phyloP scores from a whole-genome alignment of 2,888 invertebrate genomes.

The Lasioglossum figueresi region DNA sequence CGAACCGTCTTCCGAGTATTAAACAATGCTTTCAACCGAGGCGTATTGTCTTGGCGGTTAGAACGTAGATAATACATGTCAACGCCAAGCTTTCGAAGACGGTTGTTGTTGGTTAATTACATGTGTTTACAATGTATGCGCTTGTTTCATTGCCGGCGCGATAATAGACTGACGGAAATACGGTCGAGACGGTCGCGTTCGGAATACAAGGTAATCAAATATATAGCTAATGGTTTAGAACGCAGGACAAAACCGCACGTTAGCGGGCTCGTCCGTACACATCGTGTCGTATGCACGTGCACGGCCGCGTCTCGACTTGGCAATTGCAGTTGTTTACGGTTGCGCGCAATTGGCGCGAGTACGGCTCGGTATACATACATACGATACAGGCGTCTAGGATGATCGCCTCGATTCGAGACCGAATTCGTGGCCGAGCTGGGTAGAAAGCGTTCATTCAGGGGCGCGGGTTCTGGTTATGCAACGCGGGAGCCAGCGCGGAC shows the following conservation, averaged over 20 bases:
- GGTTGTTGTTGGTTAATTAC: neutral
- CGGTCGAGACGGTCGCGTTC: too few species aligned
- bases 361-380: neutral
- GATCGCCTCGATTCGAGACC: neutral
- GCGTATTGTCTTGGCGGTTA: neutral
- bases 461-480: slow-evolving; percentile 20
- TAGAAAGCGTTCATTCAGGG: neutral
- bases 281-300: neutral
- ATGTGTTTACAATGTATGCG: neutral
- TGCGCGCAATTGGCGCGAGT: neutral
- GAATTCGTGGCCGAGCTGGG: slow-evolving; percentile 1
- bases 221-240: neutral
- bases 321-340: neutral
- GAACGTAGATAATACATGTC: neutral
- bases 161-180: neutral
- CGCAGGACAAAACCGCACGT: neutral
- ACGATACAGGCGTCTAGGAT: neutral
- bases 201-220: neutral
- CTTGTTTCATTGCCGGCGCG: too few species aligned
- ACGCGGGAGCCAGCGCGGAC: neutral
- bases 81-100: neutral
- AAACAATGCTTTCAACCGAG: neutral
- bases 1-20: too few species aligned
- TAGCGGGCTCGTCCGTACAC: neutral
- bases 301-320: neutral